Evolutionary conservation across 2,888 invertebrate genomes (phyloP).

Genomic region (Parthenolecanium corni): DNA sequence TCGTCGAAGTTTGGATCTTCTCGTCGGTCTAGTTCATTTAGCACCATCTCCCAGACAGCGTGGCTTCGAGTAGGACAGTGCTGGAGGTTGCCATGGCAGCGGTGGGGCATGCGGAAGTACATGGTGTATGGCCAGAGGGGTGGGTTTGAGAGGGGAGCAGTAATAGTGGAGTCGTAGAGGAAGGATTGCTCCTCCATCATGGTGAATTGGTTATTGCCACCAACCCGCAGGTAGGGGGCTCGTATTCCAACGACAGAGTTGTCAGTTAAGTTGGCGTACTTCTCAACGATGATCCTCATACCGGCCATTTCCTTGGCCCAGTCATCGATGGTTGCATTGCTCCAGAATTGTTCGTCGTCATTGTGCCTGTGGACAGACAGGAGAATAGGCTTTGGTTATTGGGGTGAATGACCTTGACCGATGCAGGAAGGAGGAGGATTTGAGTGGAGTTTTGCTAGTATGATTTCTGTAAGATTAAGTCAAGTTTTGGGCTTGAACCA

Average conservation of each 20-base stretch:
- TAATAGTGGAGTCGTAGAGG: slow-evolving; percentile 89
- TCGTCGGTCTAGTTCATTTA: slow-evolving; percentile 84
- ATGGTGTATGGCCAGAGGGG: slow-evolving; percentile 97
- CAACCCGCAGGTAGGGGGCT: slow-evolving; percentile 79
- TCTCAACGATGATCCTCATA: slow-evolving; percentile 79
- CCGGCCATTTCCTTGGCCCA: slow-evolving; percentile 95
- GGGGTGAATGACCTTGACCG: background rate
- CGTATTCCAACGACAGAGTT: slow-evolving; percentile 84
- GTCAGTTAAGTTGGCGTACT: slow-evolving; percentile 78
- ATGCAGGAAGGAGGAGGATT: too few relatives aligned
- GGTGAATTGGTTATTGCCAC: slow-evolving; percentile 90
- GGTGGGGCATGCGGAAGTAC: slow-evolving; percentile 93
- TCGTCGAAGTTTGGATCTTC: slow-evolving; percentile 84
- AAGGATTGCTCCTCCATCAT: slow-evolving; percentile 96
- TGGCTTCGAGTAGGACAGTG: slow-evolving; percentile 84
- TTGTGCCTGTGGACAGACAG: slow-evolving; percentile 61
- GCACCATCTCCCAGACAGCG: slow-evolving; percentile 92
- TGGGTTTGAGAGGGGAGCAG: slow-evolving; percentile 77
- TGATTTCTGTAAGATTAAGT: too few relatives aligned
- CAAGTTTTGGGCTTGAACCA: too few relatives aligned
- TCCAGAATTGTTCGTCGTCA: slow-evolving; percentile 85
- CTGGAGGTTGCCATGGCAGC: slow-evolving; percentile 84
- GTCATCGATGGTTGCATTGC: slow-evolving; percentile 78
- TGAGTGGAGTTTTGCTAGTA: too few relatives aligned
- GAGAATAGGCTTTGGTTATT: background rate